Evolutionary conservation across 53 echinoderm and acorn worm genomes (phyloP).

Genomic region (Glandiceps talaboti): DNA sequence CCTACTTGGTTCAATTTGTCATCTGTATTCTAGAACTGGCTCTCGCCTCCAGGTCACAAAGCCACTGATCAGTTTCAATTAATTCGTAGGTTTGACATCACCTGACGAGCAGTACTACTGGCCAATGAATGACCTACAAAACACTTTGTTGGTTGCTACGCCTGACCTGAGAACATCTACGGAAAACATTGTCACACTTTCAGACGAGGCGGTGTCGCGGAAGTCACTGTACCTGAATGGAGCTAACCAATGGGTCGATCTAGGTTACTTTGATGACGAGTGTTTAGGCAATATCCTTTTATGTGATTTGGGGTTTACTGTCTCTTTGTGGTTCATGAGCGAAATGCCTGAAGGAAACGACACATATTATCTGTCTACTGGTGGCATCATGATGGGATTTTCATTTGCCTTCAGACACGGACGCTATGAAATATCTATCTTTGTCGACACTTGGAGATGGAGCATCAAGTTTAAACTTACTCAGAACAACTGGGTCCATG

Average conservation of each 20-base stretch:
- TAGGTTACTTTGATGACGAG: background rate
- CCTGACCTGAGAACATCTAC: background rate
- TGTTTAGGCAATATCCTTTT: background rate
- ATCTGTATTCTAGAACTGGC: too few species aligned
- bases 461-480: background rate
- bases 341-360: background rate
- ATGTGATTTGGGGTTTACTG: background rate
- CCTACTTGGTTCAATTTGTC: too few species aligned
- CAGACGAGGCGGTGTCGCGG: background rate
- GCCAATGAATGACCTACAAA: background rate
- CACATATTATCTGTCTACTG: background rate
- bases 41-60: too few species aligned
- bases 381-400: background rate
- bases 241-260: background rate
- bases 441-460: background rate
- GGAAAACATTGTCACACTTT: background rate
- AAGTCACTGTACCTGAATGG: background rate
- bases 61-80: too few species aligned
- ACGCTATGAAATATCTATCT: background rate
- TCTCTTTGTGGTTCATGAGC: background rate
- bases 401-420: background rate
- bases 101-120: background rate
- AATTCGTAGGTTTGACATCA: background rate
- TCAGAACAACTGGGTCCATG: background rate
- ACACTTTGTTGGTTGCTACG: background rate